phyloP scores from a whole-genome alignment of 2,113 vertebrate species.

The Mus musculus region GRCm39 chr15:25009001-25009500 shows the following conservation, averaged over 20 bases:
- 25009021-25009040: background rate
- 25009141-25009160: background rate
- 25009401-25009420: background rate
- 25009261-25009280: background rate
- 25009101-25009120: background rate
- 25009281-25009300: background rate
- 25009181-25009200: background rate
- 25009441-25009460: background rate
- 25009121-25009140: background rate
- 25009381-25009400: background rate
- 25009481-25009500: no score
- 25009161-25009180: background rate
- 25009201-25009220: background rate
- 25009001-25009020: background rate
- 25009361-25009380: background rate
- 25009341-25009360: background rate
- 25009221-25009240: background rate
- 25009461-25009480: background rate
- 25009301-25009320: background rate
- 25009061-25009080: no score
- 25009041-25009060: background rate
- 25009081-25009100: background rate
- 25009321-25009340: background rate
- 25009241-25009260: background rate
- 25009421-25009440: background rate